These are phyloP conservation scores for Antheraea mylitta DNA, from an alignment of 1,140 invertebrate genomes.

Conservation along the genomic window DNA sequence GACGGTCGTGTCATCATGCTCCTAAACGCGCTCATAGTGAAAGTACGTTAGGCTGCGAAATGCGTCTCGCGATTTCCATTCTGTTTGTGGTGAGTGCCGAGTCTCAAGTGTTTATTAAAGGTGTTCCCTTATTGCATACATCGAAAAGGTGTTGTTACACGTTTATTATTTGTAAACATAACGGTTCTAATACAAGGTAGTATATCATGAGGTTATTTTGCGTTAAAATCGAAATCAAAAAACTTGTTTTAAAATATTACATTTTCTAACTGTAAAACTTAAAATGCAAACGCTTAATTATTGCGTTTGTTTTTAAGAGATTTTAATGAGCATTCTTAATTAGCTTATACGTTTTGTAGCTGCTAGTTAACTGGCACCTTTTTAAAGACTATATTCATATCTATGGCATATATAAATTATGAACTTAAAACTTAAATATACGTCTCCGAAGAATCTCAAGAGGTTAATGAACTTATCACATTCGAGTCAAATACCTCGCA, in stretches of 20 bases:
- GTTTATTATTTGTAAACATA: not conserved
- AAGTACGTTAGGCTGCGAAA: conserved; percentile 71
- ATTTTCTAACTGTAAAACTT: no score
- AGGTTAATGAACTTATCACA: conserved; percentile 41
- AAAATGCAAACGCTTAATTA: no score
- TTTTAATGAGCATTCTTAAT: no score
- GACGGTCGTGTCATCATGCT: conserved; percentile 54
- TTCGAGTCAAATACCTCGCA: conserved; percentile 26
- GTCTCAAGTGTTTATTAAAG: conserved; percentile 55
- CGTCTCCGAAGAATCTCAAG: not conserved
- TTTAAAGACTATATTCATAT: no score
- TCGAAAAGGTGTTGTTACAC: not conserved
- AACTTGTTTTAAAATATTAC: not conserved
- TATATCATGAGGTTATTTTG: not conserved
- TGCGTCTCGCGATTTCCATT: conserved; percentile 68
- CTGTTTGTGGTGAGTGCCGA: conserved; percentile 74
- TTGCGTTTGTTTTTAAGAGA: no score
- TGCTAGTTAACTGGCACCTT: no score
- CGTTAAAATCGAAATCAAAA: conserved; percentile 2
- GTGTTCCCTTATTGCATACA: conserved; percentile 26
- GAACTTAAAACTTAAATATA: no score
- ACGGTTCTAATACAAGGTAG: not conserved
- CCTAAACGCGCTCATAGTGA: conserved; percentile 58
- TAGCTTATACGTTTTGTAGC: no score
- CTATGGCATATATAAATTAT: no score